A percentile compares a stretch with the other conserved stretches of the same genome.
Conservation (phyloP, 1,140 invertebrate species). For the Apolygus lucorum region DNA sequence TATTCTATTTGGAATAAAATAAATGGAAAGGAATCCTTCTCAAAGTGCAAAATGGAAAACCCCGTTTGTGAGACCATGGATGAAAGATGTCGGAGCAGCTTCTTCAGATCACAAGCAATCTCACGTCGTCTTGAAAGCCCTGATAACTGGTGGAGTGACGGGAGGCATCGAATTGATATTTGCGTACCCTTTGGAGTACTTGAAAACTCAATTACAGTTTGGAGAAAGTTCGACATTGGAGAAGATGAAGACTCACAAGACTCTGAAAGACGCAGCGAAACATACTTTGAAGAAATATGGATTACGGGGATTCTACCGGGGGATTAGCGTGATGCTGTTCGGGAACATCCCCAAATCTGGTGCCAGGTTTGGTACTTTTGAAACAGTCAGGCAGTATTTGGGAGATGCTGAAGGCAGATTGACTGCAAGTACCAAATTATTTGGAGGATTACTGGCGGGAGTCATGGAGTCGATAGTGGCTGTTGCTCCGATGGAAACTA, state of each 20-base stretch:
- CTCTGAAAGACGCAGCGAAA: not conserved
- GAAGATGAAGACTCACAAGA: not conserved
- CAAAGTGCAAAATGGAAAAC: too few species aligned
- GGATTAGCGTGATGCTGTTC: not conserved
- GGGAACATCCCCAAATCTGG: not conserved
- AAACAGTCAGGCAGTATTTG: not conserved
- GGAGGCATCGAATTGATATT: not conserved
- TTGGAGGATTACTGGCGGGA: not conserved
- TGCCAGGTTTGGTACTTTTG: not conserved
- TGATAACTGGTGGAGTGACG: not conserved
- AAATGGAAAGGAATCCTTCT: too few species aligned
- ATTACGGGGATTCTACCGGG: not conserved
- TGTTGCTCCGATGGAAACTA: constrained; percentile 5
- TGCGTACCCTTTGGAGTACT: not conserved
- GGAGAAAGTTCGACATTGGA: not conserved
- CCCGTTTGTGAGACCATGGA: not conserved
- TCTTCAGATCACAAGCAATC: not conserved
- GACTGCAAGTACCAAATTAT: not conserved
- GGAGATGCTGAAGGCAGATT: not conserved
- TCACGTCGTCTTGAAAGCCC: not conserved
- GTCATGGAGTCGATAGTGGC: not conserved
- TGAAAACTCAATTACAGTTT: constrained; percentile 7
- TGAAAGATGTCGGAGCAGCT: not conserved
- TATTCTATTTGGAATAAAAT: too few species aligned
- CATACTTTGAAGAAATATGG: not conserved